phyloP scores from a whole-genome alignment of 2,113 vertebrate species.

The Peucedramus taeniatus region DNA sequence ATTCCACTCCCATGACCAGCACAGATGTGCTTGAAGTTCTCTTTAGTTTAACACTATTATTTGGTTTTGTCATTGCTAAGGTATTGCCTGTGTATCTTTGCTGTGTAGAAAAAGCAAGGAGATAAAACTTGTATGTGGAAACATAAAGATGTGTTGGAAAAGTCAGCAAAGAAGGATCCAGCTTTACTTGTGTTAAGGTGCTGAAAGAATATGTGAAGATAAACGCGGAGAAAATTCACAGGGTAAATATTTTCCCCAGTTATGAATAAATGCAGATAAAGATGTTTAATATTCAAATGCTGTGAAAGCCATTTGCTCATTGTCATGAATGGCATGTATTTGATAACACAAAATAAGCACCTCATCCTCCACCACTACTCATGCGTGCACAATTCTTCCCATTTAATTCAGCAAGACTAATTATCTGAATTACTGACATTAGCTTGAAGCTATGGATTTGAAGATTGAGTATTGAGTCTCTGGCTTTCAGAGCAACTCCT shows the following conservation, averaged over 20 bases:
- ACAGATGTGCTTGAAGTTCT: background rate
- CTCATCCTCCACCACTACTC: background rate
- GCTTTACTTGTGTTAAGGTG: background rate
- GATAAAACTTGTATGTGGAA: background rate
- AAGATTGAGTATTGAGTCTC: background rate
- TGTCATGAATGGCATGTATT: background rate
- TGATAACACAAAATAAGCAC: background rate
- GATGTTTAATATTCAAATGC: background rate
- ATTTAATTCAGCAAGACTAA: conserved; percentile 60
- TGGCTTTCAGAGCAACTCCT: conserved; percentile 18
- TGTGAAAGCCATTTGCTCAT: background rate
- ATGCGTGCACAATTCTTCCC: background rate
- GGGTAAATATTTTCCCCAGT: background rate
- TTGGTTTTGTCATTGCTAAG: background rate
- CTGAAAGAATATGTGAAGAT: background rate
- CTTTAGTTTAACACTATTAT: background rate
- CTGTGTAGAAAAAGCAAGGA: background rate
- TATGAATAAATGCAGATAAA: background rate
- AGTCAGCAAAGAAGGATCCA: background rate
- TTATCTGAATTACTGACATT: conserved; percentile 51
- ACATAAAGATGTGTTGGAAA: background rate
- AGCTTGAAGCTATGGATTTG: conserved; percentile 19
- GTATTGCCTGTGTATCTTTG: background rate
- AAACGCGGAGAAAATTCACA: background rate
- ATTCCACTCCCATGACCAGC: background rate